Base-by-base conservation (phyloP, 2,888 invertebrate genomes). In the Noctua fimbriata region DNA sequence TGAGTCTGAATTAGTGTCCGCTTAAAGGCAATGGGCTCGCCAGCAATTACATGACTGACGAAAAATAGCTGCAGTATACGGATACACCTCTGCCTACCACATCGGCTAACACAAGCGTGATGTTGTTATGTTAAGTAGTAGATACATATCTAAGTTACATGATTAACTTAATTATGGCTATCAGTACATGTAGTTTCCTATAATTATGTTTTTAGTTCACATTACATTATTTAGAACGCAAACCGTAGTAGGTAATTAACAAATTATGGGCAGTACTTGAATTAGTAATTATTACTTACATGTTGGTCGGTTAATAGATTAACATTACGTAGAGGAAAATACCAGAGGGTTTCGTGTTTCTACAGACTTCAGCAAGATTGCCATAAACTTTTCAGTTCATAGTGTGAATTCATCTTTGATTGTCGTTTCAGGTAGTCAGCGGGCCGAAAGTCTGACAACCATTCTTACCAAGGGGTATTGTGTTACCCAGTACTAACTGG, bases 171-270 rank as follows among this genome's bases (percentile, higher is more conserved):
- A 81, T 81, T 81, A 84, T 36, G 1, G 36, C 55, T 65, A 76
- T 70, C 44, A 66, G 69, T 60, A 74, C 47, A 70, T n/a, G 41
- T 70, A 28, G 49, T 60, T 85, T 85, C 81, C 76, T 84, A 73
- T n/a, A 71, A 80, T 84, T 81, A 76, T 32, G 58, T 72, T 85
- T 70, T 70, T 76, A 73, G 60, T 63, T 28, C 72, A 60, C 9
- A 41, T 65, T 55, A 71, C 49, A 14, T 70, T 63, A 65, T 69
- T 73, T 66, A 78, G 10, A n/a, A 70, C 24, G 47, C 24, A 65
- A 73, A 55, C 36, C 32, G 69, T 47, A 9, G 63, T n/a, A n/a
- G n/a, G n/a, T 47, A 65, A 83, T 82, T 77, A 65, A 65, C 41
- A 66, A 69, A 65, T 52, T 58, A 18, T 69, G 47, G 41, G 36